A percentile compares a stretch with the other conserved stretches of the same genome.
phyloP scores from a whole-genome alignment of 2,113 vertebrate species.

The Barbus barbus region DNA sequence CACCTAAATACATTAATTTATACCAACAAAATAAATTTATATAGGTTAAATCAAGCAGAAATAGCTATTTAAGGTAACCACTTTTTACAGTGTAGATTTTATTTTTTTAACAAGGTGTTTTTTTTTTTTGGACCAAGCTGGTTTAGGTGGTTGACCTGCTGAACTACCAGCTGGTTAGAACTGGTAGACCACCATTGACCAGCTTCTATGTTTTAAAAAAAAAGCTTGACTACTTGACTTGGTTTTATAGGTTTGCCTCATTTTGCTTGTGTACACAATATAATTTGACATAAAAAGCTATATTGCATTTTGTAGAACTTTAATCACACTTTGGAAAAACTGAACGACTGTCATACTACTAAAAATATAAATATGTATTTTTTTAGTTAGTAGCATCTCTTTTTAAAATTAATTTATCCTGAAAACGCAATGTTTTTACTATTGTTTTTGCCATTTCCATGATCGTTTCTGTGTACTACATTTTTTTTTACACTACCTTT shows the following conservation, averaged over 20 bases:
- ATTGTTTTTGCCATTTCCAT: too few species aligned
- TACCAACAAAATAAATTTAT: not conserved
- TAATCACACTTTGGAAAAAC: too few species aligned
- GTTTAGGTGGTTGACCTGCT: conserved; percentile 1
- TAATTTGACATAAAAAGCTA: too few species aligned
- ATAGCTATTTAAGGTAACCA: not conserved
- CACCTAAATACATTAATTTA: not conserved
- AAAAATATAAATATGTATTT: not conserved
- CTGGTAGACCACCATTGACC: too few species aligned
- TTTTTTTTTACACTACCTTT: too few species aligned
- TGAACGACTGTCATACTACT: too few species aligned
- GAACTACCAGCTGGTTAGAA: conserved; percentile 1
- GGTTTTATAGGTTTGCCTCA: not conserved
- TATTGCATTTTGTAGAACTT: too few species aligned
- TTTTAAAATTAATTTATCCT: too few species aligned
- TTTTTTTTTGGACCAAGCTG: not conserved
- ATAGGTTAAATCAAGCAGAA: not conserved
- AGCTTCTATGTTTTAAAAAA: too few species aligned
- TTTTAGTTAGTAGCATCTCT: too few species aligned
- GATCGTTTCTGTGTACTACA: too few species aligned
- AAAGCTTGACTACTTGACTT: not conserved
- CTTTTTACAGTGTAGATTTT: not conserved
- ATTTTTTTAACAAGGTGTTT: not conserved
- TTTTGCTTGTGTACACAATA: not conserved
- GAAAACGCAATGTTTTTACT: too few species aligned